These are phyloP conservation scores for Botrylloides violaceus DNA, from an alignment of 23 tunicate species.

Conservation along the genomic window DNA sequence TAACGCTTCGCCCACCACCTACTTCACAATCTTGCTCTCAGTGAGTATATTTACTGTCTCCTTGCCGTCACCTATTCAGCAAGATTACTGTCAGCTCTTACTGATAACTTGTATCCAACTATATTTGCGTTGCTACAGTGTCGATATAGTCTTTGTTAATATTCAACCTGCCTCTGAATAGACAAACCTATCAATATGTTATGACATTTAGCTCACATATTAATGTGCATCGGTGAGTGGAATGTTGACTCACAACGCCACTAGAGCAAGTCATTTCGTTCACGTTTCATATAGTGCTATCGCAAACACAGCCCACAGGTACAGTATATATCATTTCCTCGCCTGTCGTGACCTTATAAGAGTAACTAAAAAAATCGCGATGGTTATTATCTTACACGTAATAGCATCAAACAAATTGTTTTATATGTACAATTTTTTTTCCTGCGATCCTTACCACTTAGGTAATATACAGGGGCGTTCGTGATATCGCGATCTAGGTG, in stretches of 20 bases:
- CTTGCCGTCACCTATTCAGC: background rate
- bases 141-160: background rate
- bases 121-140: background rate
- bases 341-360: background rate
- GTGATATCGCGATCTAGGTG: background rate
- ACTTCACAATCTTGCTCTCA: background rate
- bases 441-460: background rate
- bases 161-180: background rate
- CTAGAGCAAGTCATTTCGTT: background rate
- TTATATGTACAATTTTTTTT: too few relatives aligned
- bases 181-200: background rate
- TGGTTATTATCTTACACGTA: too few relatives aligned
- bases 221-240: background rate
- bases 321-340: background rate
- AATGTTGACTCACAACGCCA: background rate
- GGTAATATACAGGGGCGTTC: background rate
- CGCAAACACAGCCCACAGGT: background rate
- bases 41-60: background rate
- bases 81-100: background rate
- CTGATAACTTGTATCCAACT: too few relatives aligned
- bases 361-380: too few relatives aligned
- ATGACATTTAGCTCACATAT: background rate
- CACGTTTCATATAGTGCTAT: background rate
- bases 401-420: too few relatives aligned
- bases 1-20: background rate